phyloP scores from a whole-genome alignment of 2,888 invertebrate genomes.

The Saturnia japonica region DNA sequence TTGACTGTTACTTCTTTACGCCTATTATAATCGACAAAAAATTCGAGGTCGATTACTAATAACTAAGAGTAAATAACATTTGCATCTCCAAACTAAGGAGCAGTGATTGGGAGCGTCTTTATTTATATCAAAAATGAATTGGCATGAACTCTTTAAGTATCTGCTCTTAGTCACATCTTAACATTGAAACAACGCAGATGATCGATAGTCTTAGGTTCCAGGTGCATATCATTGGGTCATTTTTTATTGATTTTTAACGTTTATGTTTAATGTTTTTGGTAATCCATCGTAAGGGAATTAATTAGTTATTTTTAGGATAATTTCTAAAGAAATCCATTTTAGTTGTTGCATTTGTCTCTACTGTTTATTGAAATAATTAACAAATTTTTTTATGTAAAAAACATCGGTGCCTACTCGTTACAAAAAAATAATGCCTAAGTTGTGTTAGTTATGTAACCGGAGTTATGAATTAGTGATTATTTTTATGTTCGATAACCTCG shows the following conservation, averaged over 20 bases:
- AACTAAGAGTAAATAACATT: neutral
- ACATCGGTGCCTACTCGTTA: neutral
- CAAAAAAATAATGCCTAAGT: neutral
- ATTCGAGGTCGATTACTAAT: neutral
- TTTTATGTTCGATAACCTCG: neutral
- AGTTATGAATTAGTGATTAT: slow-evolving; percentile 4
- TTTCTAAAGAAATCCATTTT: no score
- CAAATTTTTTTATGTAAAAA: neutral
- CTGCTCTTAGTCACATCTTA: no score
- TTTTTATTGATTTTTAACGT: no score
- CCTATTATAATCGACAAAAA: slow-evolving; percentile 5
- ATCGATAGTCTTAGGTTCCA: no score
- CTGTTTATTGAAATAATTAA: no score
- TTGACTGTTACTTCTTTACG: neutral
- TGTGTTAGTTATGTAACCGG: neutral
- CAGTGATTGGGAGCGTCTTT: neutral
- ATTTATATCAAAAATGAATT: neutral
- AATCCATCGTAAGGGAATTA: no score
- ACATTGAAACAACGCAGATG: no score
- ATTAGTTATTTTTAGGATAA: no score
- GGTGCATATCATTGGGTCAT: no score
- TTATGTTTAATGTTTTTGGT: no score
- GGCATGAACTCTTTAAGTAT: neutral
- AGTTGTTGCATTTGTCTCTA: no score
- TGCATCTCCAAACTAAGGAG: neutral